Percentiles rank a stretch among this genome's conserved stretches.
These are phyloP conservation scores for Micronycteris hirsuta DNA, from an alignment of 2,113 vertebrate species.

Conservation along the genomic window DNA sequence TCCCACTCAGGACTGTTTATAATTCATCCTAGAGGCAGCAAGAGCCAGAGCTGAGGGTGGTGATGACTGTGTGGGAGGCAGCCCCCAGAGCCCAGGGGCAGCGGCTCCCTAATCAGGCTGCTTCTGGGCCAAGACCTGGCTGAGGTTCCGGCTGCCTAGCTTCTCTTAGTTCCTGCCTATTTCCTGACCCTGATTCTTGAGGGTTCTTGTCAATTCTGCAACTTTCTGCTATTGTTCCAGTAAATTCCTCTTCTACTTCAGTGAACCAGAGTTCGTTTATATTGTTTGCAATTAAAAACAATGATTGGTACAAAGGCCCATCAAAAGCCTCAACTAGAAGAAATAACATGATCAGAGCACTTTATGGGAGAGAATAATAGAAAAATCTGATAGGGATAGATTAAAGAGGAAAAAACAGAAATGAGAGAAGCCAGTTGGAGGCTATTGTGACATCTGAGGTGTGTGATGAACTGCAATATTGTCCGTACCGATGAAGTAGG, in stretches of 20 bases:
- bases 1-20: background rate
- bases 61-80: background rate
- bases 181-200: background rate
- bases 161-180: background rate
- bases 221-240: background rate
- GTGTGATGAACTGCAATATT: background rate
- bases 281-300: conserved; percentile 26
- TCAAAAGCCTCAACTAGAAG: conserved; percentile 12
- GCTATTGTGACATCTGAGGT: background rate
- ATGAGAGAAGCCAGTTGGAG: background rate
- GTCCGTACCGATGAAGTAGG: background rate
- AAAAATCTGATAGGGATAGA: background rate
- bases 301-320: conserved; percentile 2
- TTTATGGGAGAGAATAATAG: background rate
- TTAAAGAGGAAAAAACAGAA: background rate
- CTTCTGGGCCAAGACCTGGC: background rate
- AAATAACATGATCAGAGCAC: background rate
- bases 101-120: background rate
- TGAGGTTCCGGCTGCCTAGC: background rate
- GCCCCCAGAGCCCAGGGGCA: background rate
- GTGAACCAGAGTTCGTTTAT: conserved; percentile 33
- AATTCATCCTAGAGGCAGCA: background rate
- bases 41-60: background rate
- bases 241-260: conserved; percentile 30
- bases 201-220: background rate